Evolutionary conservation across 2,797 vertebrate genomes (phyloP).

Genomic region (Poecilia velifera): DNA sequence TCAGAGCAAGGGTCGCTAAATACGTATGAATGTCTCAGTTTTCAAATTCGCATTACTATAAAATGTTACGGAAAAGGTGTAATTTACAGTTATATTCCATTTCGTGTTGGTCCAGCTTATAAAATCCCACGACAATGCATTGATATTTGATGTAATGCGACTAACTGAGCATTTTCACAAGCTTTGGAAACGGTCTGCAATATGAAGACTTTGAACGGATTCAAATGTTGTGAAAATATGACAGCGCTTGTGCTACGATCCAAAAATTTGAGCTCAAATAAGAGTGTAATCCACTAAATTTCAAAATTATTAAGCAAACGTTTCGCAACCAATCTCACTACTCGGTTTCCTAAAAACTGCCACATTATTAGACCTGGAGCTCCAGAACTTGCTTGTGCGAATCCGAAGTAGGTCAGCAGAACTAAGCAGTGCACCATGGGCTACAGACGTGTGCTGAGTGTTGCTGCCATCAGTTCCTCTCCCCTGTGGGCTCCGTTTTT

Average conservation of each 20-base stretch:
- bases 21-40: not conserved
- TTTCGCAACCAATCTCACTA: not conserved
- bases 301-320: not conserved
- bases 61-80: not conserved
- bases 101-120: not conserved
- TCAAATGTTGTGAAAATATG: not conserved
- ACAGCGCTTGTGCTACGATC: not conserved
- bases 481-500: slow-evolving; percentile 19
- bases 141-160: not conserved
- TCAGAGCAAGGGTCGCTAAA: not conserved
- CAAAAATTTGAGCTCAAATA: not conserved
- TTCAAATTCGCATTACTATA: not conserved
- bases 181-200: not conserved
- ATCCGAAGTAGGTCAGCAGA: slow-evolving; percentile 60
- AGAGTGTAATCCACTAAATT: not conserved
- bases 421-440: slow-evolving; percentile 61
- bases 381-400: slow-evolving; percentile 43
- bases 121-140: not conserved
- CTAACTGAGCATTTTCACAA: not conserved
- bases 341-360: not conserved
- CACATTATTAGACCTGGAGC: slow-evolving; percentile 26
- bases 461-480: slow-evolving; percentile 26
- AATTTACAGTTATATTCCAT: not conserved
- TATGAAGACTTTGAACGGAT: not conserved
- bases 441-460: slow-evolving; percentile 49